phyloP scores from a whole-genome alignment of 2,888 invertebrate species.

The Drosophila recens region DNA sequence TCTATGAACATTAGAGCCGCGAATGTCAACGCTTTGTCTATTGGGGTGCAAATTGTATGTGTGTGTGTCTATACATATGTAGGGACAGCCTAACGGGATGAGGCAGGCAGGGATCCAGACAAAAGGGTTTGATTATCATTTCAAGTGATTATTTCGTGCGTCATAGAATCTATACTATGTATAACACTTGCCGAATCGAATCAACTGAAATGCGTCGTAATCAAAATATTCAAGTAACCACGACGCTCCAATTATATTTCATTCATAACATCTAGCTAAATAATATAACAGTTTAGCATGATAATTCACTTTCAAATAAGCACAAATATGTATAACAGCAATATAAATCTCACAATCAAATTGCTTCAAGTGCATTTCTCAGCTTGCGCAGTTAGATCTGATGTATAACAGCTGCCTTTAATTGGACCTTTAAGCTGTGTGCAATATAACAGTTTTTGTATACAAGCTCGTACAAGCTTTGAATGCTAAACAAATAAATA shows the following conservation, averaged over 20 bases:
- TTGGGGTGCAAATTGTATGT: background rate
- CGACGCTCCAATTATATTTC: background rate
- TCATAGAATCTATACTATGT: constrained; percentile 32
- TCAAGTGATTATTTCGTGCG: constrained; percentile 41
- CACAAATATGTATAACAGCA: background rate
- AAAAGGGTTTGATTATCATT: constrained; percentile 42
- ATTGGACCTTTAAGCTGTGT: background rate
- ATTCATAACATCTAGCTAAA: background rate
- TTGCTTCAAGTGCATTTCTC: background rate
- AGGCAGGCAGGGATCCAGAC: background rate
- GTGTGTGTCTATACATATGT: no score
- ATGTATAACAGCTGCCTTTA: constrained; percentile 2
- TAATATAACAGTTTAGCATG: constrained; percentile 4
- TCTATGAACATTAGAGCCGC: constrained; percentile 6
- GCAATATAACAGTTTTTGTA: constrained; percentile 12
- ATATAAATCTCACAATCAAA: background rate
- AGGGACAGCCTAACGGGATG: background rate
- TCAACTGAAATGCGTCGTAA: background rate
- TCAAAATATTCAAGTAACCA: constrained; percentile 2
- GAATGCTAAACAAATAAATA: background rate
- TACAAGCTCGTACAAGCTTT: background rate
- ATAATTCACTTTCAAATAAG: background rate
- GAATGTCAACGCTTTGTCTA: constrained; percentile 1
- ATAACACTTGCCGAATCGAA: constrained; percentile 34
- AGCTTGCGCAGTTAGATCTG: background rate